Percentiles rank a stretch among this genome's conserved stretches.
Conservation (phyloP, 2,888 invertebrate species). For the Thyatira batis region DNA sequence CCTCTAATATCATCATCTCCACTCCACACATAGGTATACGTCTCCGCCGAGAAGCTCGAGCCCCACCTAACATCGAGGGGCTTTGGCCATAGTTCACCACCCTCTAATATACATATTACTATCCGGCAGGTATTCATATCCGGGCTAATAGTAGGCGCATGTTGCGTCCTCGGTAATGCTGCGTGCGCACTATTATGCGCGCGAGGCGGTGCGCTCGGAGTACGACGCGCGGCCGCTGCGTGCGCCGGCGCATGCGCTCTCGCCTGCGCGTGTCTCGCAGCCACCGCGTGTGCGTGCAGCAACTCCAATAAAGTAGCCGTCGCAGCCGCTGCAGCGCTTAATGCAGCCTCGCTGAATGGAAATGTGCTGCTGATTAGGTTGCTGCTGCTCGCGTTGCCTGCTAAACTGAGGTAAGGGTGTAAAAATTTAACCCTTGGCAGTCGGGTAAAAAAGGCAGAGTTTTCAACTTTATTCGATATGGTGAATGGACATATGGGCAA, state of each 20-base stretch:
- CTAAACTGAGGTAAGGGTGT: slow-evolving; percentile 73
- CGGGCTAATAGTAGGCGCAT: slow-evolving; percentile 70
- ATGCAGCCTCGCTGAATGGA: slow-evolving; percentile 72
- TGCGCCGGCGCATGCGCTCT: slow-evolving; percentile 66
- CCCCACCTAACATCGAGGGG: too few species aligned
- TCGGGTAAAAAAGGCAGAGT: too few species aligned
- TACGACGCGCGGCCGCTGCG: slow-evolving; percentile 60
- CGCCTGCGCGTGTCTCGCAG: slow-evolving; percentile 63
- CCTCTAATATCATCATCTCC: background rate
- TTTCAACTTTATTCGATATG: too few species aligned
- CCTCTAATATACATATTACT: too few species aligned
- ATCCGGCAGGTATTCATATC: slow-evolving; percentile 66
- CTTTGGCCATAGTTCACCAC: too few species aligned
- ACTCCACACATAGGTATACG: too few species aligned
- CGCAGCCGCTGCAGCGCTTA: slow-evolving; percentile 68
- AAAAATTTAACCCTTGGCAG: too few species aligned
- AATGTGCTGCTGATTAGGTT: slow-evolving; percentile 69
- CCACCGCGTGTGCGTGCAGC: slow-evolving; percentile 63
- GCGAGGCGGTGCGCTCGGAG: slow-evolving; percentile 63
- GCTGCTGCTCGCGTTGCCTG: slow-evolving; percentile 63
- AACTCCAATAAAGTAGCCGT: slow-evolving; percentile 57
- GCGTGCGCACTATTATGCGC: slow-evolving; percentile 62
- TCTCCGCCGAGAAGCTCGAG: too few species aligned
- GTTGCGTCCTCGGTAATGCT: slow-evolving; percentile 69
- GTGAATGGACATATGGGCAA: too few species aligned